These are phyloP conservation scores for Platysteira castanea DNA, from an alignment of 2,113 vertebrate species.

Conservation along the genomic window DNA sequence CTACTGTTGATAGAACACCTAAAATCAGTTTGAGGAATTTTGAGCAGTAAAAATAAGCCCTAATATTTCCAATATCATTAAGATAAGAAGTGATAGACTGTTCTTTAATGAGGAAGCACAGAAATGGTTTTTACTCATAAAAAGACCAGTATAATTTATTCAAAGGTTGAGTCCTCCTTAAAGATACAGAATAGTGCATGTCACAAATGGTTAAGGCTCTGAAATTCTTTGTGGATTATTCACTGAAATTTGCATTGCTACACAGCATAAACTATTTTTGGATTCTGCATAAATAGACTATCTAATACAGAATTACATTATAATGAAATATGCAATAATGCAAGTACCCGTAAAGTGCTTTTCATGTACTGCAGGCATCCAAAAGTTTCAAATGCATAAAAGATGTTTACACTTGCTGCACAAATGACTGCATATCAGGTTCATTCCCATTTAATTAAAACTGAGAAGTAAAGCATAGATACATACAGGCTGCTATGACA, in stretches of 20 bases:
- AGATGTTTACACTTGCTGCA: conserved; percentile 44
- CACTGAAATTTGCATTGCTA: conserved; percentile 48
- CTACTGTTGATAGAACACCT: not conserved
- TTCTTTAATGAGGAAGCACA: not conserved
- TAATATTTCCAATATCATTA: not conserved
- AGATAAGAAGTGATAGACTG: not conserved
- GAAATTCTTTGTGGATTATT: conserved; percentile 57
- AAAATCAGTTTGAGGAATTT: not conserved
- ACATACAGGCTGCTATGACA: not conserved
- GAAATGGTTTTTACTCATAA: not conserved
- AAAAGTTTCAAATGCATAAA: conserved; percentile 60
- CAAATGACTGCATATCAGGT: conserved; percentile 19
- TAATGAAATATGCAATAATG: conserved; percentile 68
- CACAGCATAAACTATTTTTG: conserved; percentile 59
- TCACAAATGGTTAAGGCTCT: conserved; percentile 60
- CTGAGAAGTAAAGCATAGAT: not conserved
- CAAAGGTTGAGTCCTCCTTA: not conserved
- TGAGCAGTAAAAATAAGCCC: not conserved
- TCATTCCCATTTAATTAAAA: conserved; percentile 57
- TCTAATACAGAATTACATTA: conserved; percentile 67
- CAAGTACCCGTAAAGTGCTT: conserved; percentile 50
- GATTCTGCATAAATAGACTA: conserved; percentile 62
- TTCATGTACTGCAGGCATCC: conserved; percentile 37
- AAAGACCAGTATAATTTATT: not conserved
- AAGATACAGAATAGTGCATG: not conserved